These are phyloP conservation scores for Neria commutata DNA, from an alignment of 2,888 invertebrate species.

Conservation along the genomic window DNA sequence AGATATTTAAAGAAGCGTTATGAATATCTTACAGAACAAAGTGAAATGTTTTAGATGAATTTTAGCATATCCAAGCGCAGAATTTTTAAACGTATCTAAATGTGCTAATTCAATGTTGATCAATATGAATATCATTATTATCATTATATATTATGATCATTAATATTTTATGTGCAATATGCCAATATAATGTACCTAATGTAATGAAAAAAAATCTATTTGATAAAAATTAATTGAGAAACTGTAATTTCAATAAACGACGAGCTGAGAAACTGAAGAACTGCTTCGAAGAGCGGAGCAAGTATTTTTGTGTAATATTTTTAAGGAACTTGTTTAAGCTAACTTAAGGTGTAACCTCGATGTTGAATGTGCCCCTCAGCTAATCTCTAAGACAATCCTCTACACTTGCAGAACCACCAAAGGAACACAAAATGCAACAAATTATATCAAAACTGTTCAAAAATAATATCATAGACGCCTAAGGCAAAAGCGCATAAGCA, in stretches of 20 bases:
- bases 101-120: conserved; percentile 44
- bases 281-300: conserved; percentile 14
- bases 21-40: neutral
- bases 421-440: conserved; percentile 16
- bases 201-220: conserved; percentile 40
- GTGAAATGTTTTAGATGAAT: conserved; percentile 1
- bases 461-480: conserved; percentile 4
- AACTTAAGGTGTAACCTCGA: conserved; percentile 13
- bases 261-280: conserved; percentile 26
- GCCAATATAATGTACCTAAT: too few relatives aligned
- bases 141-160: conserved; percentile 33
- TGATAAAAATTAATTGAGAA: conserved; percentile 54
- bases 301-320: neutral
- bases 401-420: conserved; percentile 10
- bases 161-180: conserved; percentile 45
- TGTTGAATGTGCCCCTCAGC: conserved; percentile 15
- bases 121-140: too few relatives aligned
- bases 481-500: neutral
- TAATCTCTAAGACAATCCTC: conserved; percentile 28
- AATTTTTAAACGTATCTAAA: conserved; percentile 36
- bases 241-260: conserved; percentile 62
- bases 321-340: neutral
- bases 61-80: conserved; percentile 4
- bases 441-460: conserved; percentile 16
- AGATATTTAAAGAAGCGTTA: conserved; percentile 12